phyloP scores from a whole-genome alignment of 2,888 invertebrate genomes.

The Sinopyrophorus schimmeli region DNA sequence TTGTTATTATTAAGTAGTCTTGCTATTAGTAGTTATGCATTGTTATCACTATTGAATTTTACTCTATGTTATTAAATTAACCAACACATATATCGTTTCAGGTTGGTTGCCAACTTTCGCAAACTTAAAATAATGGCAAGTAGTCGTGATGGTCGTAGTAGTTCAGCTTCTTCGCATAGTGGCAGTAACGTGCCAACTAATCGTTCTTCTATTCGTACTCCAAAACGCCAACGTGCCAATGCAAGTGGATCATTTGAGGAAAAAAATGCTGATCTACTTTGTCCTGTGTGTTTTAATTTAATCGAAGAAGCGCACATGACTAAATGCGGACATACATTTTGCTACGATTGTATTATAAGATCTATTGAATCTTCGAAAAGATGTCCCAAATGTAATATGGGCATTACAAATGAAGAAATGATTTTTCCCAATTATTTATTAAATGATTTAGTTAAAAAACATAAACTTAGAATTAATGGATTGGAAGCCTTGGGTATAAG shows the following conservation, averaged over 20 bases:
- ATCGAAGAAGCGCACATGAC: conserved; percentile 91
- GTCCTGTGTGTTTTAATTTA: conserved; percentile 74
- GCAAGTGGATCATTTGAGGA: conserved; percentile 64
- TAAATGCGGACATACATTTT: conserved; percentile 91
- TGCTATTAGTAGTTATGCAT: not conserved
- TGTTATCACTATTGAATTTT: conserved; percentile 11
- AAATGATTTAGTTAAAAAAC: conserved; percentile 78
- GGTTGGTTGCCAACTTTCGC: conserved; percentile 55
- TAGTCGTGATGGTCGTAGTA: conserved; percentile 55
- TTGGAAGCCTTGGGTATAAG: conserved; percentile 54
- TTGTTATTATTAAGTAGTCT: conserved; percentile 38
- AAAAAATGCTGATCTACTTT: conserved; percentile 40
- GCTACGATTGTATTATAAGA: conserved; percentile 76
- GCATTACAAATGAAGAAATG: conserved; percentile 68
- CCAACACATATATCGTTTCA: conserved; percentile 56
- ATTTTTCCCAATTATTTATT: conserved; percentile 86
- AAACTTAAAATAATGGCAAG: conserved; percentile 48
- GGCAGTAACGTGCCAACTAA: conserved; percentile 51
- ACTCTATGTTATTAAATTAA: conserved; percentile 39
- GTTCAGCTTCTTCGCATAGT: conserved; percentile 54
- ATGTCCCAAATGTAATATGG: conserved; percentile 83
- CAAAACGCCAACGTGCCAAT: conserved; percentile 57
- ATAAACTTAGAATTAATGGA: conserved; percentile 61
- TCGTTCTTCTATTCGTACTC: conserved; percentile 55
- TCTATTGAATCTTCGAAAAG: conserved; percentile 67